These are phyloP conservation scores for Osedax fenrisi DNA, from an alignment of 2,888 invertebrate genomes.

Conservation along the genomic window DNA sequence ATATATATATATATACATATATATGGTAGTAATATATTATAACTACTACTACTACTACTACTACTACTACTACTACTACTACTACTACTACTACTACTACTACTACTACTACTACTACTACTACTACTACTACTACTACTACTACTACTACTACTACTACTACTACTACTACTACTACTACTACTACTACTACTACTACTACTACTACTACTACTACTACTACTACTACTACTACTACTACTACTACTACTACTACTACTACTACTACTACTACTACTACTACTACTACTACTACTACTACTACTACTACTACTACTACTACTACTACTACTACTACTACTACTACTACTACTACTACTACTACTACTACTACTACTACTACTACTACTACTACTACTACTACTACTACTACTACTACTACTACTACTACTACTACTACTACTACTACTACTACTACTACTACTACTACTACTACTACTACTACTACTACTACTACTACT, in stretches of 20 bases:
- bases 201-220: not conserved
- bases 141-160: constrained; percentile 9
- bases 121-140: constrained; percentile 5
- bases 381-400: not conserved
- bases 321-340: not conserved
- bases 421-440: not conserved
- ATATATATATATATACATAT: too few species aligned
- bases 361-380: not conserved
- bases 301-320: not conserved
- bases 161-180: not conserved
- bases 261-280: not conserved
- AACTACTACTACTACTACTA: too few species aligned
- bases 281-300: not conserved
- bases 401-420: constrained; percentile 2
- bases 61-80: not conserved
- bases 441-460: not conserved
- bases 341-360: not conserved
- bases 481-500: not conserved
- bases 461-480: not conserved
- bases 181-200: not conserved
- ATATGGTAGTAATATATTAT: too few species aligned
- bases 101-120: constrained; percentile 9
- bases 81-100: not conserved
- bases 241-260: not conserved
- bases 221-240: not conserved